A percentile compares a stretch with the other conserved stretches of the same genome.
phyloP scores from a whole-genome alignment of 1,140 invertebrate genomes.

The Eufriesea mexicana region DNA sequence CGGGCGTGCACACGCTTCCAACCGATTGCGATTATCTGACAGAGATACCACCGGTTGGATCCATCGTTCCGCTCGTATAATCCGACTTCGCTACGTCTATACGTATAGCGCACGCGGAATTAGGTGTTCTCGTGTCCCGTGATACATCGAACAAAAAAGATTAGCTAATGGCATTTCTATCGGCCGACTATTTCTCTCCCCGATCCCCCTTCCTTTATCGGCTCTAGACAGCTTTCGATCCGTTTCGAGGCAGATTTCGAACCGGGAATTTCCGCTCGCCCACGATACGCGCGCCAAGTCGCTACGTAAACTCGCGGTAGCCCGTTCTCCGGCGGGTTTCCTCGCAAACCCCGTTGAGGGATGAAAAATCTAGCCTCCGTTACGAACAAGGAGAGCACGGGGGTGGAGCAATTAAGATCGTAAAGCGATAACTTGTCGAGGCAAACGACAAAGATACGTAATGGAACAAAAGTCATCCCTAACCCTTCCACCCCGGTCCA shows the following conservation, averaged over 20 bases:
- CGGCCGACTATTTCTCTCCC: slow-evolving; percentile 18
- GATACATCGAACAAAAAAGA: slow-evolving; percentile 62
- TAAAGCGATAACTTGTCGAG: slow-evolving; percentile 46
- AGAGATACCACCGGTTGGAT: slow-evolving; percentile 70
- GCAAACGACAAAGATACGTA: slow-evolving; percentile 70
- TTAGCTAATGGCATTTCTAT: slow-evolving; percentile 63
- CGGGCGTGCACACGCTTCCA: slow-evolving; percentile 33
- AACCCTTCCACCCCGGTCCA: slow-evolving; percentile 4
- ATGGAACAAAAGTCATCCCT: slow-evolving; percentile 75
- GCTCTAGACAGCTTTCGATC: not conserved
- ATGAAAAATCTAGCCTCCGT: not conserved
- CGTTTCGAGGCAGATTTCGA: not conserved
- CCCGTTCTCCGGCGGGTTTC: not conserved
- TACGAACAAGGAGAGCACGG: slow-evolving; percentile 4
- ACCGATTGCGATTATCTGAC: slow-evolving; percentile 80
- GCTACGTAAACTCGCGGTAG: not conserved
- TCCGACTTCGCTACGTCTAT: slow-evolving; percentile 46
- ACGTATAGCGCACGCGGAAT: slow-evolving; percentile 49
- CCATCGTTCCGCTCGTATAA: slow-evolving; percentile 63
- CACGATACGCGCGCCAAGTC: not conserved
- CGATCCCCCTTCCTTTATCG: not conserved
- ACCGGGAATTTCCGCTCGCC: not conserved
- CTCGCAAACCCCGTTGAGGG: too few species aligned
- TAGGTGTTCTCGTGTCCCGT: slow-evolving; percentile 66
- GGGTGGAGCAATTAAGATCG: slow-evolving; percentile 55